Evolutionary conservation across 2,797 vertebrate species (phyloP).

Genomic region (Squalus acanthias): DNA sequence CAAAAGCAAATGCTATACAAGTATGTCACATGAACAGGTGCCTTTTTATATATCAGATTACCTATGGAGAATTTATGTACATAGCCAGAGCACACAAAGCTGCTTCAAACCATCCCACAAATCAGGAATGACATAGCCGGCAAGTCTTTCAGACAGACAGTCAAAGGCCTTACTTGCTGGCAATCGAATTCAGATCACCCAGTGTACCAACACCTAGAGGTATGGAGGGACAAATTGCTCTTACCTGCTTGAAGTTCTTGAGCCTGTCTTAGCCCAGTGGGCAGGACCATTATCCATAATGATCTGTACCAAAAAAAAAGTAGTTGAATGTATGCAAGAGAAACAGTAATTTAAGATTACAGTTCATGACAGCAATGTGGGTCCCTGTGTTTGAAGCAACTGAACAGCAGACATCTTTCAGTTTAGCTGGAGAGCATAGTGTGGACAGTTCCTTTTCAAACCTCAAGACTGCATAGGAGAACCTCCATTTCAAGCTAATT

Average conservation of each 20-base stretch:
- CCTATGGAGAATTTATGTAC: background rate
- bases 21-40: background rate
- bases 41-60: background rate
- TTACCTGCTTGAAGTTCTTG: slow-evolving; percentile 66
- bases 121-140: background rate
- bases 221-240: background rate
- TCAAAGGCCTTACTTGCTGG: background rate
- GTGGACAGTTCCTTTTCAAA: no score
- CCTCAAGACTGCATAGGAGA: background rate
- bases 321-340: background rate
- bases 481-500: background rate
- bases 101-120: background rate
- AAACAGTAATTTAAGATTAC: background rate
- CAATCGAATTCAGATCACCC: background rate
- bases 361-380: background rate
- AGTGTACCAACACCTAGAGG: no score
- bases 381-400: background rate
- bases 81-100: background rate
- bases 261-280: slow-evolving; percentile 52
- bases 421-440: background rate
- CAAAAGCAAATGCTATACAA: background rate
- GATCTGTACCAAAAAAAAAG: slow-evolving; percentile 51
- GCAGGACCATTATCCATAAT: slow-evolving; percentile 75
- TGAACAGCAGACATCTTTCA: background rate
- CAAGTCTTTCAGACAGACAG: background rate